Percentiles rank a stretch among this genome's conserved stretches.
phyloP scores from a whole-genome alignment of 2,888 invertebrate genomes.

The Strigamia maritima region DNA sequence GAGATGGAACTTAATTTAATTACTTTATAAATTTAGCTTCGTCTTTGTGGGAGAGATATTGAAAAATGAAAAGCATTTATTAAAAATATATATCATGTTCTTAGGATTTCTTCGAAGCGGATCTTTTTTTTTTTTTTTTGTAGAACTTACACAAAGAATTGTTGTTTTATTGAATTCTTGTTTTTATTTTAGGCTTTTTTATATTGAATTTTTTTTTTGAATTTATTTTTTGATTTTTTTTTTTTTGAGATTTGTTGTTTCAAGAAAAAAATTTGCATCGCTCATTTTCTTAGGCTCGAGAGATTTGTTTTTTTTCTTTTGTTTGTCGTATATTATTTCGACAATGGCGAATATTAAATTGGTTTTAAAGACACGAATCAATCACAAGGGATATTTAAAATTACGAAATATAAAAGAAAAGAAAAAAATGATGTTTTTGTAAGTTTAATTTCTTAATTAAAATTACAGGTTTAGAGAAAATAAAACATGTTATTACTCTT shows the following conservation, averaged over 20 bases:
- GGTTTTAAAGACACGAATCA: not conserved
- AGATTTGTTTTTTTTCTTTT: not conserved
- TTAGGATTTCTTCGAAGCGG: not conserved
- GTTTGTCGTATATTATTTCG: conserved; percentile 17
- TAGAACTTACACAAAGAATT: too few species aligned
- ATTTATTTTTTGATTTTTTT: not conserved
- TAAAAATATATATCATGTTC: not conserved
- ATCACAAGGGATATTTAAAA: conserved; percentile 1
- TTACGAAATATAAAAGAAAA: not conserved
- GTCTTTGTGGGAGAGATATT: not conserved
- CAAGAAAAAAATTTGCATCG: not conserved
- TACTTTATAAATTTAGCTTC: conserved; percentile 15
- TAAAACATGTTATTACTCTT: not conserved
- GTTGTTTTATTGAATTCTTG: not conserved
- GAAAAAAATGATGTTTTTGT: not conserved
- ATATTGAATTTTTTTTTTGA: not conserved
- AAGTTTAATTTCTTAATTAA: not conserved
- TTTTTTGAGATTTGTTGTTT: not conserved
- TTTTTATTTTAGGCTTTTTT: not conserved
- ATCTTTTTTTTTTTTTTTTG: not conserved
- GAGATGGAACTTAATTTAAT: conserved; percentile 22
- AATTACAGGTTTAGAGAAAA: not conserved
- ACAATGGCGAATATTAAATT: not conserved
- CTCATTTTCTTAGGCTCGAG: not conserved
- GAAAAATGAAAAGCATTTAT: not conserved